These are phyloP conservation scores for Lasioglossum morio DNA, from an alignment of 2,888 invertebrate species.

Conservation along the genomic window DNA sequence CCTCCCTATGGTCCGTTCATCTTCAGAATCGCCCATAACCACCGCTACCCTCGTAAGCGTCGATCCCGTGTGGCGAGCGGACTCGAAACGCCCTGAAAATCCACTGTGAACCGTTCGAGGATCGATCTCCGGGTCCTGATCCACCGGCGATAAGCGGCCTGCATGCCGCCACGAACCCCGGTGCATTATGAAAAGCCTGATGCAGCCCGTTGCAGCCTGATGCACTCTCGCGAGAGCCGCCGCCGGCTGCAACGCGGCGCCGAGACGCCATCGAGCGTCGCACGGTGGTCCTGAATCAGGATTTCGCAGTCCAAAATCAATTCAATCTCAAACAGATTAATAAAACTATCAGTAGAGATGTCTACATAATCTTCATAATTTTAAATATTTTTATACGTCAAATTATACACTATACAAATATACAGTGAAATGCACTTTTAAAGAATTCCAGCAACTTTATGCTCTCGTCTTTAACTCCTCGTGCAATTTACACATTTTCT, in stretches of 20 bases:
- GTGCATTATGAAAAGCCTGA: slow-evolving; percentile 50
- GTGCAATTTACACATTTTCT: no score
- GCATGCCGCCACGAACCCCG: slow-evolving; percentile 25
- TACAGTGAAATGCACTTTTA: no score
- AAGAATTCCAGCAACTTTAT: no score
- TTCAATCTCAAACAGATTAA: background rate
- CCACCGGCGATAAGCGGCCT: slow-evolving; percentile 42
- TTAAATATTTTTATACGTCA: no score
- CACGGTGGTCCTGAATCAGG: no score
- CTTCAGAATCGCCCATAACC: slow-evolving; percentile 47
- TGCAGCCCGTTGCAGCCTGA: background rate
- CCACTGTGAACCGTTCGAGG: slow-evolving; percentile 63
- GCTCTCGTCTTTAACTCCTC: no score
- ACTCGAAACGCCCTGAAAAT: slow-evolving; percentile 71
- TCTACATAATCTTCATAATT: no score
- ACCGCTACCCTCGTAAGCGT: slow-evolving; percentile 57
- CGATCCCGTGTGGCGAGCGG: slow-evolving; percentile 43
- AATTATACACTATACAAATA: no score
- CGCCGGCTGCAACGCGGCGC: slow-evolving; percentile 44
- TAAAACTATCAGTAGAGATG: no score
- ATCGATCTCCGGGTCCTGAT: slow-evolving; percentile 57
- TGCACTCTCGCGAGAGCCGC: background rate
- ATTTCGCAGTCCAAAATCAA: background rate
- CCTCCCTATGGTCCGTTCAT: slow-evolving; percentile 7
- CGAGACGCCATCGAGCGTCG: slow-evolving; percentile 2